Base-by-base conservation (phyloP, 1,140 invertebrate genomes). In the Paralvinella palmiformis region DNA sequence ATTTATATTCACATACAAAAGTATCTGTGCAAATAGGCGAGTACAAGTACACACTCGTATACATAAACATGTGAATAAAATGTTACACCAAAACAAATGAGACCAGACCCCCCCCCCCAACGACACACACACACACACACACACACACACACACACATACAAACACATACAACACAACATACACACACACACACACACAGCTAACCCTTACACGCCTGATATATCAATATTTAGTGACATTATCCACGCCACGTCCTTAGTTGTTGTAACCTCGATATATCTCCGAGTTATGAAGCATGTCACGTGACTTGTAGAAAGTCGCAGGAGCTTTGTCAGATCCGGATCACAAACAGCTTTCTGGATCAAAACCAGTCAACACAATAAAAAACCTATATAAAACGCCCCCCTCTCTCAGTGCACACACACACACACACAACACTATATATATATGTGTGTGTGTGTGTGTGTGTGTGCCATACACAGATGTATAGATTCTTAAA, bases 351-450 rank as follows among this genome's bases (percentile, higher is more conserved):
- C 13, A n/a, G 13, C 13, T 15, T n/a, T 13, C 37, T 44, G 13
- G 13, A n/a, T n/a, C n/a, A n/a, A n/a, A 15, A n/a, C 13, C 37
- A 13, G n/a, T n/a, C 13, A 13, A 44, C 37, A 44, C 37, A 44
- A 13, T 15, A 13, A 44, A 13, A 44, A 44, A 15, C 13, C n/a
- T n/a, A n/a, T n/a, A n/a, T n/a, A 44, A 44, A 44, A 44, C 13
- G 37, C 37, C 13, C 13, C 37, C 13, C 37, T 44, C n/a, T 44
- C 13, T n/a, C n/a, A n/a, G 37, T 44, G 37, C 13, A 13, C 37
- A 44, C 37, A 44, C 37, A 44, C 37, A 44, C 37, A 44, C 37
- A 44, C 37, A 44, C 37, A 44, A 44, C n/a, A 44, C n/a, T n/a
- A n/a, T n/a, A 2, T 22, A 3, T 52, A 20, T 29, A 22, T 52